phyloP scores from a whole-genome alignment of 2,113 vertebrate species.

The Megatriorchis doriae region DNA sequence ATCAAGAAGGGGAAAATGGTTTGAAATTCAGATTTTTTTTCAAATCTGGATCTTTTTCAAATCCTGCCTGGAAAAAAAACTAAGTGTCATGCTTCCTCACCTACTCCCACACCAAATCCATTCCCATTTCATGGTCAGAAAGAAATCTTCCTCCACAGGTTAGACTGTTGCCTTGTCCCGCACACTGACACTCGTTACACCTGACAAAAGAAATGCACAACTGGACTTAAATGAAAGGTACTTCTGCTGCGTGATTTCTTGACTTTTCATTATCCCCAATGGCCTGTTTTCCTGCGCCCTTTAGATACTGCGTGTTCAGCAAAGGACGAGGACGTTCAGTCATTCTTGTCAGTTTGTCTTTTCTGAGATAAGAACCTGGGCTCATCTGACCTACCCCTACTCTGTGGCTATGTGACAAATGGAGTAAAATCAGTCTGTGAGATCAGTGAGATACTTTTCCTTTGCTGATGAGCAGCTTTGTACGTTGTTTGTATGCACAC shows the following conservation, averaged over 20 bases:
- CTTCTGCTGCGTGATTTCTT: not conserved
- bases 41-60: not conserved
- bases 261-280: not conserved
- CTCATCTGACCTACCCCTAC: not conserved
- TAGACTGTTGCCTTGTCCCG: not conserved
- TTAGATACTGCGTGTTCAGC: not conserved
- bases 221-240: not conserved
- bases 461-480: not conserved
- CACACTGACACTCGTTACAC: accelerated
- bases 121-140: not conserved
- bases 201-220: not conserved
- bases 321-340: not conserved
- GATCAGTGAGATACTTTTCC: not conserved
- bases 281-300: not conserved
- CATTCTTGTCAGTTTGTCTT: not conserved
- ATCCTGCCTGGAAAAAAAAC: not conserved
- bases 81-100: not conserved
- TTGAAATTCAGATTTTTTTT: not conserved
- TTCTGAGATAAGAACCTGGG: not conserved
- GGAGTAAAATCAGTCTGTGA: not conserved
- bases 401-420: not conserved
- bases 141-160: not conserved
- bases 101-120: not conserved
- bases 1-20: not conserved
- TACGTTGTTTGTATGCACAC: not conserved